Base-by-base conservation (phyloP, 2,888 invertebrate species). In the Melolontha melolontha region DNA sequence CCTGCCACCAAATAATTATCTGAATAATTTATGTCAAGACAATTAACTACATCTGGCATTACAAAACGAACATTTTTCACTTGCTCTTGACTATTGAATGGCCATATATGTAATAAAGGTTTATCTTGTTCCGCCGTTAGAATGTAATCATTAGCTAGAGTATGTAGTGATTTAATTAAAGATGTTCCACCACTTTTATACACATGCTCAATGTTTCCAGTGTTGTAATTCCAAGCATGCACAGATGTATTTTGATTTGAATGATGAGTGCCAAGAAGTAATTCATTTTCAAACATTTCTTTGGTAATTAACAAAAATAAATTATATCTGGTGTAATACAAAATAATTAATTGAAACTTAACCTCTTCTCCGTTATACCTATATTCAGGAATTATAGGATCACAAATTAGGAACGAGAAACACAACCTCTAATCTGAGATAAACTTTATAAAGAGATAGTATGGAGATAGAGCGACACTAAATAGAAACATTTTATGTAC, bases 41-140 rank as follows among this genome's bases (percentile, higher is more conserved):
- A 90, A 14, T 86, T 88, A 0, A 93, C 91, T 78, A 88, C 89
- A 4, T 94, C 95, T 0, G 96, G 94, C 63, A 92, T 86, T 5
- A 94, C 89, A 72, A 95, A 89, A 59, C 92, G 87, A 65, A 90
- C 83, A 71, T 89, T 88, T 76, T 89, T 86, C 34, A 91, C 83
- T 52, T 89, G 90, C 71, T 91, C 91, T 75, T 92, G 91, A 17
- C 90, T 91, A 80, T 94, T 94, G 1, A 93, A 78, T 0, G 90
- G 90, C 96, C 96, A 97, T n/a, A 94, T 84, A 76, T 95, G 91
- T 40, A 97, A 83, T 52, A 95, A 82, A 0, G 96, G 94, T 79
- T 95, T 95, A 0, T 88, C 87, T 75, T 86, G 85, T 77, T 94
- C 92, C 0, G 92, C 92, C n/a, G 90, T 87, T 27, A 95, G 83